Evolutionary conservation across 2,888 invertebrate species (phyloP).

Genomic region (Argyresthia albistria): DNA sequence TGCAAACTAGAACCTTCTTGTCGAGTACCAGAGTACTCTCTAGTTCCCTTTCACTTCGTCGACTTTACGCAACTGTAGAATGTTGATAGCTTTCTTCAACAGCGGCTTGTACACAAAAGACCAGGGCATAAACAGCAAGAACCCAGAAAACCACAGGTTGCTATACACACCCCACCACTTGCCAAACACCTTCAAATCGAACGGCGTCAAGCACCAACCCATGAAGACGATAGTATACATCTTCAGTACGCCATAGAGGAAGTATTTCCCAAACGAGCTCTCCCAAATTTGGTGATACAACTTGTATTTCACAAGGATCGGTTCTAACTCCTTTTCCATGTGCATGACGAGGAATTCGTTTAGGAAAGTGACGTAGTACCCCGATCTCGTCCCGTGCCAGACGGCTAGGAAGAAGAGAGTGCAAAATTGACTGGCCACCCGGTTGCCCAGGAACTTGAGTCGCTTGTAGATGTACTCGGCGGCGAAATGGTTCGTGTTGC

Average conservation of each 20-base stretch:
- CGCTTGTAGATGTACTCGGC: conserved; percentile 95
- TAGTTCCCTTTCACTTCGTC: not conserved
- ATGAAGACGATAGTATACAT: conserved; percentile 85
- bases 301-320: conserved; percentile 65
- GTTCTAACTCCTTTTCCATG: conserved; percentile 83
- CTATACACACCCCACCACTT: conserved; percentile 78
- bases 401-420: conserved; percentile 91
- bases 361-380: conserved; percentile 94
- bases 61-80: not conserved
- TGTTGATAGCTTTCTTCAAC: conserved; percentile 18
- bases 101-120: conserved; percentile 69
- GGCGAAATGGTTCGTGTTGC: conserved; percentile 96
- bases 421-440: conserved; percentile 83
- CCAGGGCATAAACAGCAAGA: conserved; percentile 78
- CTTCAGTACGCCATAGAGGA: conserved; percentile 75
- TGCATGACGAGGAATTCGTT: conserved; percentile 92
- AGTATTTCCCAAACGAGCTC: conserved; percentile 36
- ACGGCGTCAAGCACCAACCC: conserved; percentile 87
- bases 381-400: conserved; percentile 97
- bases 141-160: conserved; percentile 79
- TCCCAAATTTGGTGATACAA: conserved; percentile 56
- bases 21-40: too few species aligned
- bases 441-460: conserved; percentile 90
- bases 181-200: conserved; percentile 78
- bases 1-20: too few species aligned